phyloP scores from a whole-genome alignment of 1,140 invertebrate genomes.

The Drosophila cardini region DNA sequence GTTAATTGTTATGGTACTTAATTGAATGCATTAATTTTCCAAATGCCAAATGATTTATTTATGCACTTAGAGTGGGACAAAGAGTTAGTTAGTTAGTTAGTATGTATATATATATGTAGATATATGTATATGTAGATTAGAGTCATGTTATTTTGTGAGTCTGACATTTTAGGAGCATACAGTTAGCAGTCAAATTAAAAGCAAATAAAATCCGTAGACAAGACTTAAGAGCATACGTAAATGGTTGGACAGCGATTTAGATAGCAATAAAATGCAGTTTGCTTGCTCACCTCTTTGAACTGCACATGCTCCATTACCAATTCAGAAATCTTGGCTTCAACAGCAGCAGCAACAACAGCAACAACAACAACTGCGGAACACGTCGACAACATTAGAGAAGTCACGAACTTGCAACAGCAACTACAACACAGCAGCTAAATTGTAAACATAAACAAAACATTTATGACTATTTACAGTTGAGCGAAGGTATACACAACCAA shows the following conservation, averaged over 20 bases:
- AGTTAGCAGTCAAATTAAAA: constrained; percentile 75
- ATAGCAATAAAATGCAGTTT: constrained; percentile 79
- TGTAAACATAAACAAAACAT: constrained; percentile 83
- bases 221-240: constrained; percentile 53
- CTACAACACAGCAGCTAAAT: constrained; percentile 73
- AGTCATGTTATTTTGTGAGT: neutral
- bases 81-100: neutral
- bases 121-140: constrained; percentile 71
- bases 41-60: constrained; percentile 22
- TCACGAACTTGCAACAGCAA: constrained; percentile 69
- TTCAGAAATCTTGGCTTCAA: constrained; percentile 74
- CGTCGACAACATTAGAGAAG: constrained; percentile 80
- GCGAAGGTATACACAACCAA: constrained; percentile 46
- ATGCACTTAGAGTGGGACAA: neutral
- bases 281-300: constrained; percentile 71
- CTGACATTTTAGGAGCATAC: constrained; percentile 65
- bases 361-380: constrained; percentile 59
- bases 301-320: constrained; percentile 81
- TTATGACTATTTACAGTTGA: constrained; percentile 83
- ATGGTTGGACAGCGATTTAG: constrained; percentile 75
- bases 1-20: constrained; percentile 70
- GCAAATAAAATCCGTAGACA: constrained; percentile 72
- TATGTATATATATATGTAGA: too few relatives aligned
- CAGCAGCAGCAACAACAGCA: constrained; percentile 54
- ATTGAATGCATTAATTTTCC: constrained; percentile 76